These are phyloP conservation scores for Anhinga anhinga DNA, from an alignment of 2,113 vertebrate species.

Conservation along the genomic window DNA sequence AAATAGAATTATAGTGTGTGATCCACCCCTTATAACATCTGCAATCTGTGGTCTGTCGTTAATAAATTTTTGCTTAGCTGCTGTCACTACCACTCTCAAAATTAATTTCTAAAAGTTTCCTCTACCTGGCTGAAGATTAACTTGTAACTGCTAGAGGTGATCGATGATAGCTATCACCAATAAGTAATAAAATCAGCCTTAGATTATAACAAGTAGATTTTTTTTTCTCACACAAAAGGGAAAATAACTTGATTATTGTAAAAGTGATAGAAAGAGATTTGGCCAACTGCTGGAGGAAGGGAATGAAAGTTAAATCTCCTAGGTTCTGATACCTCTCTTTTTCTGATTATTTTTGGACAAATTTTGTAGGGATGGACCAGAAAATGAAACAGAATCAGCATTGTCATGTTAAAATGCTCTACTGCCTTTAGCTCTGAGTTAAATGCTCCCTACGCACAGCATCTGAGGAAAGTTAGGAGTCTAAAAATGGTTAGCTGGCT, in stretches of 20 bases:
- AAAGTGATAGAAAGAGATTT: not conserved
- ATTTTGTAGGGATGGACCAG: not conserved
- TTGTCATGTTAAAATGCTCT: not conserved
- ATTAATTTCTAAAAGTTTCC: not conserved
- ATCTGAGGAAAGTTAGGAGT: not conserved
- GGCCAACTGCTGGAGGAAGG: not conserved
- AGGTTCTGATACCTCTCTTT: not conserved
- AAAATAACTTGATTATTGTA: not conserved
- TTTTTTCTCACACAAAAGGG: not conserved
- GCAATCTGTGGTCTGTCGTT: not conserved
- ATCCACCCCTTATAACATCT: not conserved
- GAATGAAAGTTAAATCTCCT: not conserved
- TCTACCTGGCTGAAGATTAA: not conserved
- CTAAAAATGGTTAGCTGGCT: not conserved
- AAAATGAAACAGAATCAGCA: not conserved
- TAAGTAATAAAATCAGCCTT: not conserved
- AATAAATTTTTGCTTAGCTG: constrained; percentile 6
- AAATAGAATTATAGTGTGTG: not conserved
- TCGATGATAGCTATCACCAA: not conserved
- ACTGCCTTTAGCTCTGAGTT: not conserved
- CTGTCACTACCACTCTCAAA: not conserved
- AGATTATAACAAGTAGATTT: not conserved
- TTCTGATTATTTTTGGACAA: not conserved
- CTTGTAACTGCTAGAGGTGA: not conserved
- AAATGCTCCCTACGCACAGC: not conserved